Evolutionary conservation across 2,113 vertebrate species (phyloP).

Genomic region (Neotragus moschatus): DNA sequence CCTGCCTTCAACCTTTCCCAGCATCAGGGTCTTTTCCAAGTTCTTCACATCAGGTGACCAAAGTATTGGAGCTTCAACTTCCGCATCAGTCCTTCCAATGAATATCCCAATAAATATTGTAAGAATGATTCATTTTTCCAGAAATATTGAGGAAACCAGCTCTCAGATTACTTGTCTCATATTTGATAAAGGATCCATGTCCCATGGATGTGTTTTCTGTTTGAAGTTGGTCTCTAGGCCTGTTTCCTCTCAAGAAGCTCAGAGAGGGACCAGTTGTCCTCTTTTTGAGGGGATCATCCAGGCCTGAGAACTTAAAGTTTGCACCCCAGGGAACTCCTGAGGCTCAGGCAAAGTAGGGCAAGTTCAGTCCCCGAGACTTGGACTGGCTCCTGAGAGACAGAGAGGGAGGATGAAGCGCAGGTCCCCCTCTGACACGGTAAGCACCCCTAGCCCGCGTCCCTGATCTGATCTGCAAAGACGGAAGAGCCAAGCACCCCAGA

Average conservation of each 20-base stretch:
- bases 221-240: not conserved
- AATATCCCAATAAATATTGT: not conserved
- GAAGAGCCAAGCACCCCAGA: accelerated
- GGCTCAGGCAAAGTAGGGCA: not conserved
- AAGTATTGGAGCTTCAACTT: not conserved
- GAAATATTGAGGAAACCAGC: not conserved
- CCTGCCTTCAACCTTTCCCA: not conserved
- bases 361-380: accelerated
- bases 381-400: not conserved
- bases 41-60: not conserved
- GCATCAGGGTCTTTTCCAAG: not conserved
- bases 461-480: accelerated
- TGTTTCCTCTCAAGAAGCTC: not conserved
- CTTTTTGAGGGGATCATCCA: not conserved
- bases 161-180: not conserved
- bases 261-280: accelerated
- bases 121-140: not conserved
- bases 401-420: accelerated
- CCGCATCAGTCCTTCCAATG: not conserved
- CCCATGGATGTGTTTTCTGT: not conserved
- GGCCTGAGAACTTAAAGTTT: not conserved
- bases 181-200: accelerated
- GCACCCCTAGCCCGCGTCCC: accelerated
- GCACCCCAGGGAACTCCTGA: not conserved
- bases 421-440: accelerated